Conservation (phyloP, 2,888 invertebrate genomes). For the Bimastos eiseni region DNA sequence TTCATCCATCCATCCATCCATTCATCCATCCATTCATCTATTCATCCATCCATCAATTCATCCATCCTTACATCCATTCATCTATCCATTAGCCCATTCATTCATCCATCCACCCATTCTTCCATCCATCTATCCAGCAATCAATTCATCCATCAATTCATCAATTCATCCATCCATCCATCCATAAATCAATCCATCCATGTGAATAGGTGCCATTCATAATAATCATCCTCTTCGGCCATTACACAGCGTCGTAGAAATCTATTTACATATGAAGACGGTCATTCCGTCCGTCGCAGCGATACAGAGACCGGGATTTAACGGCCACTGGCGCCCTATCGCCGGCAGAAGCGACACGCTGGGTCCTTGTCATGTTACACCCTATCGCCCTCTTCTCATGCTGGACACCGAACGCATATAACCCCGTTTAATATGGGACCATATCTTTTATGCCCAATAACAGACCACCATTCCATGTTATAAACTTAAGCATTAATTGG, state of each 20-base stretch:
- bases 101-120: no score
- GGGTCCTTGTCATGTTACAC: neutral
- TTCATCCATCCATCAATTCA: no score
- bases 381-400: neutral
- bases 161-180: neutral
- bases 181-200: neutral
- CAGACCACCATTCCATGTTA: neutral
- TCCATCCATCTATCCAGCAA: no score
- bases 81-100: no score
- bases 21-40: no score
- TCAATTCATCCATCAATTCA: neutral
- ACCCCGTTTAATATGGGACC: neutral
- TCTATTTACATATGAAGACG: neutral
- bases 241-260: neutral
- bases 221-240: neutral
- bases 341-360: neutral
- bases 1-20: no score
- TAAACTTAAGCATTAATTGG: neutral
- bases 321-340: neutral
- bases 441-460: neutral
- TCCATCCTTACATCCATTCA: no score
- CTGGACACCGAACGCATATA: neutral
- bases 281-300: neutral
- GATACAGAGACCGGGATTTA: neutral
- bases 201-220: neutral